Conservation (phyloP, 2,113 vertebrate species). For the Mormoops blainvillei region DNA sequence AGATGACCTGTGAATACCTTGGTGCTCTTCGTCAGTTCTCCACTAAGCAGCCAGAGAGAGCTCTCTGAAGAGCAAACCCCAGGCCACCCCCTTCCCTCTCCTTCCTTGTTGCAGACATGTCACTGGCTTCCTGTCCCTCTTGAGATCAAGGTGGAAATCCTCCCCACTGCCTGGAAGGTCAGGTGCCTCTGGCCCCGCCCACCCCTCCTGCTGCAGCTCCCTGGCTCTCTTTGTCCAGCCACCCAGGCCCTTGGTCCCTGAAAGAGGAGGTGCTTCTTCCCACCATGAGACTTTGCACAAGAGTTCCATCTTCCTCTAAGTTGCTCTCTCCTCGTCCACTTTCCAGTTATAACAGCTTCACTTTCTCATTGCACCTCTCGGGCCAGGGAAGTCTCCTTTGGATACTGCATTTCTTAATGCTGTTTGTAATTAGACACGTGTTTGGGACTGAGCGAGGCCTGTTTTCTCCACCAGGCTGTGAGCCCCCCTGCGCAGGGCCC, state of each 20-base stretch:
- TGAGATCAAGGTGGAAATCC: background rate
- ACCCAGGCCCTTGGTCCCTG: background rate
- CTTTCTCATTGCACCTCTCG: background rate
- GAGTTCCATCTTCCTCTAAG: background rate
- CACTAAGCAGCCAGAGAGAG: background rate
- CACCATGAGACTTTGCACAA: background rate
- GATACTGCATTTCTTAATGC: background rate
- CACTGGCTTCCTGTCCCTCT: background rate
- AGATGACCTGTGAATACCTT: constrained; percentile 29
- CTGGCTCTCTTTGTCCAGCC: background rate
- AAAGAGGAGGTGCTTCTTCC: background rate
- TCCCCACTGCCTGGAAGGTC: background rate
- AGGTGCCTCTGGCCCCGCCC: background rate
- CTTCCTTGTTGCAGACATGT: background rate
- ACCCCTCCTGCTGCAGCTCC: background rate
- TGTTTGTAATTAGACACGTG: background rate
- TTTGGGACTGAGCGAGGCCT: background rate
- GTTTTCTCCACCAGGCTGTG: background rate
- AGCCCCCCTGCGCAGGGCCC: background rate
- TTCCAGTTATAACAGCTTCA: background rate
- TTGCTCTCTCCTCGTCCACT: background rate
- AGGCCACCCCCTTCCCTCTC: background rate
- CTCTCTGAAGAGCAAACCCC: constrained; percentile 32
- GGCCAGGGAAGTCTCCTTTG: background rate
- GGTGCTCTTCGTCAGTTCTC: constrained; percentile 38